phyloP scores from a whole-genome alignment of 2,888 invertebrate genomes.

The Lypha dubia region DNA sequence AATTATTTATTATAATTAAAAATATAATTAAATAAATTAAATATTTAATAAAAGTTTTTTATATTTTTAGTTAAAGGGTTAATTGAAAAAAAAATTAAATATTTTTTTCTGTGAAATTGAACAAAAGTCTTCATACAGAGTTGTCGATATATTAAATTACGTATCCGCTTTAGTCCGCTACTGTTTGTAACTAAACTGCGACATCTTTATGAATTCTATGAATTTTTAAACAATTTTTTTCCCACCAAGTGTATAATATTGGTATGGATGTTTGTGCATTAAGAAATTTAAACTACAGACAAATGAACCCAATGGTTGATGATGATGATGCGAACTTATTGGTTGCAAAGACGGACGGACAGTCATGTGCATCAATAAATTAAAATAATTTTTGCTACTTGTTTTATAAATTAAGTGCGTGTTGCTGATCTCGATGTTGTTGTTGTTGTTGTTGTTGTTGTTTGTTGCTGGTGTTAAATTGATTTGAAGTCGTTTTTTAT shows the following conservation, averaged over 20 bases:
- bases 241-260: slow-evolving; percentile 28
- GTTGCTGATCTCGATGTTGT: slow-evolving; percentile 46
- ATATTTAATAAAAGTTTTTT: no score
- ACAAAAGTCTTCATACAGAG: no score
- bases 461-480: slow-evolving; percentile 68
- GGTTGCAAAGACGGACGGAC: slow-evolving; percentile 33
- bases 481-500: slow-evolving; percentile 51
- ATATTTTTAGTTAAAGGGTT: no score
- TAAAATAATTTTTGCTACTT: slow-evolving; percentile 68
- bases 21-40: no score
- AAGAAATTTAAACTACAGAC: slow-evolving; percentile 15
- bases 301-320: slow-evolving; percentile 30
- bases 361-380: slow-evolving; percentile 62
- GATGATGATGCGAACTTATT: slow-evolving; percentile 17
- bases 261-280: background rate
- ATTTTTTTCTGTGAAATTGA: no score
- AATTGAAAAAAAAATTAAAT: no score
- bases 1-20: no score
- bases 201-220: no score
- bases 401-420: slow-evolving; percentile 64
- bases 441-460: slow-evolving; percentile 63
- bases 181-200: no score
- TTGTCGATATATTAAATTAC: no score
- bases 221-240: background rate
- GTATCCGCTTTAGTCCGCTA: no score